Evolutionary conservation across 1,140 invertebrate genomes (phyloP), one percentile per base, ranked within the genome.

Genomic region (Leptonema lineaticorne): DNA sequence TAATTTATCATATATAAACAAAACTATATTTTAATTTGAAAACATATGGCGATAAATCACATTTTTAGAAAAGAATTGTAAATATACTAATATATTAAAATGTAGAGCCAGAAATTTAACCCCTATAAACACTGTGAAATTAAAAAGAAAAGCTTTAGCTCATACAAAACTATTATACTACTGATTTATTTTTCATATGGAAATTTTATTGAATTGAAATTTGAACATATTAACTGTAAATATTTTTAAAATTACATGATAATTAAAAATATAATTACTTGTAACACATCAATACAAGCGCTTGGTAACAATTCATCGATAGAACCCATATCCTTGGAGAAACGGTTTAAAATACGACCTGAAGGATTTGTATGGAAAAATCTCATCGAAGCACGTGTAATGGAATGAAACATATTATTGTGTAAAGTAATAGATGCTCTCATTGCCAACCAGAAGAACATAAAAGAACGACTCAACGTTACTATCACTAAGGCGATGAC

Each of bases 301-400:
- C 84, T 82, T 46, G 95, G 94, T 29, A 97, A 76, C 14, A 90
- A 83, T 76, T 95, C 93, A 78, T 96, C 95, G 24, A 95, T 88
- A 22, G 89, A 87, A 11, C 92, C 92, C 79, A 94, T 87, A 76
- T 96, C 94, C 79, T 93, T 92, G 0, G 91, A 91, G 79, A 93
- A 94, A 65, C 92, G 82, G 75, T 94, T 91, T 29, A 91, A 79
- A 72, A 91, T 91, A 0, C 89, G 79, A 1, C 89, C 90, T 4
- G 87, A 86, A 1, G 91, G 90, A 78, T 92, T 95, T 6, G 84
- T 84, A 75, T 93, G 90, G 78, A 94, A 95, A 79, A 95, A 95
- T 0, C 86, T 81, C 88, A 94, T 93, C 0, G 89, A 87, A 0
- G 90, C 87, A 0, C 86, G 83, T 0, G 92, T 86, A 26, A 94